Percentiles rank a stretch among this genome's conserved stretches.
Evolutionary conservation across 2,113 vertebrate genomes (phyloP).

Genomic region (Laticauda laticaudata): DNA sequence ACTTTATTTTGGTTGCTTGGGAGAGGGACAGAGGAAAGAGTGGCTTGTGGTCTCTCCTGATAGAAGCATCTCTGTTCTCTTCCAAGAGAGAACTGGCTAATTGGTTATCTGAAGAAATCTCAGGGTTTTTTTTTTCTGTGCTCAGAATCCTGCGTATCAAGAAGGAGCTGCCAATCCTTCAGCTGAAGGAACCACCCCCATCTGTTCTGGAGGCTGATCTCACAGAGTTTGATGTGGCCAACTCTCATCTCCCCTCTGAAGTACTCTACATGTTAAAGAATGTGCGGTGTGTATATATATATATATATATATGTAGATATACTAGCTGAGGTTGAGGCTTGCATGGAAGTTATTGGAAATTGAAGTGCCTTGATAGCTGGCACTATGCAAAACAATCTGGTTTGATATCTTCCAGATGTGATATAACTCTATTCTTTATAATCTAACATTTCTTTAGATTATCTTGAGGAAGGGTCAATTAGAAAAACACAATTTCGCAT

Average conservation of each 20-base stretch:
- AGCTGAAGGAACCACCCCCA: slow-evolving; percentile 89
- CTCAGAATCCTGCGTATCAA: slow-evolving; percentile 86
- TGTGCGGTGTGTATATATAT: slow-evolving; percentile 78
- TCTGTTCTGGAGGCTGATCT: slow-evolving; percentile 88
- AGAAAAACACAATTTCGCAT: neutral
- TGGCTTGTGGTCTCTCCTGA: neutral
- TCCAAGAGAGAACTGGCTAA: neutral
- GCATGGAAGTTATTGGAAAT: neutral
- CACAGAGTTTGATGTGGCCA: slow-evolving; percentile 89
- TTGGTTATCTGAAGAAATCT: neutral
- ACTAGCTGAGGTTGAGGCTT: neutral
- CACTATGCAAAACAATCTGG: neutral
- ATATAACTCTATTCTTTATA: neutral
- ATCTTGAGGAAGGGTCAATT: neutral
- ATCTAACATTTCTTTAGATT: neutral
- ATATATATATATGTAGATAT: neutral
- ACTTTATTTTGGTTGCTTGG: neutral
- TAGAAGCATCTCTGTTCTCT: neutral
- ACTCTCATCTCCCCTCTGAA: slow-evolving; percentile 92
- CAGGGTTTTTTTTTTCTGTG: neutral
- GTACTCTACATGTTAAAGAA: slow-evolving; percentile 99
- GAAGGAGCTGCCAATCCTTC: slow-evolving; percentile 86
- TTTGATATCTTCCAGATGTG: neutral
- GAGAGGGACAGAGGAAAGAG: neutral
- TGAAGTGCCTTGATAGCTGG: neutral